phyloP scores from a whole-genome alignment of 2,888 invertebrate genomes.

The Coelinius sp. region DNA sequence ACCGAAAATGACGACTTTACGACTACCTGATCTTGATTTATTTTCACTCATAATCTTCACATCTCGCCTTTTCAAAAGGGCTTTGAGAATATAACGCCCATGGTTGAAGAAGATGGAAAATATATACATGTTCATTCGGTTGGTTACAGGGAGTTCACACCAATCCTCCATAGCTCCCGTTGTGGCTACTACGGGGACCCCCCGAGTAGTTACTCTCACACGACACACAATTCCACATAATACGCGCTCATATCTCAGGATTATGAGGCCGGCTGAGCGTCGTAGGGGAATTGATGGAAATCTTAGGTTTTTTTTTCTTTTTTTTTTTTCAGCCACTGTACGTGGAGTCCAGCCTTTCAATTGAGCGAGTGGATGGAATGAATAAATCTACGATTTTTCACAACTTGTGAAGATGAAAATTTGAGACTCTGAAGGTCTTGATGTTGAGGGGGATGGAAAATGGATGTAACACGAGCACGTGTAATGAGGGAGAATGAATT shows the following conservation, averaged over 20 bases:
- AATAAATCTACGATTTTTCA: background rate
- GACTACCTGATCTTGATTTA: slow-evolving; percentile 36
- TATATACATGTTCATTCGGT: slow-evolving; percentile 54
- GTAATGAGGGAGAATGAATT: slow-evolving; percentile 15
- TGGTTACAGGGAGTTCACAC: slow-evolving; percentile 58
- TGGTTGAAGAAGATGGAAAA: slow-evolving; percentile 21
- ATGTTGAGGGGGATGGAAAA: background rate
- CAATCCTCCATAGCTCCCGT: slow-evolving; percentile 46
- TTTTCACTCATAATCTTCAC: slow-evolving; percentile 34
- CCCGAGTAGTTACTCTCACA: slow-evolving; percentile 51
- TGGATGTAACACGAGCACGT: slow-evolving; percentile 15
- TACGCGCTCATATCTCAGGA: slow-evolving; percentile 70
- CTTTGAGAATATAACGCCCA: slow-evolving; percentile 10
- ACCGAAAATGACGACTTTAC: slow-evolving; percentile 18
- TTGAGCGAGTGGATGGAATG: background rate
- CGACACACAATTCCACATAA: slow-evolving; percentile 65
- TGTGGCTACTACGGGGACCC: slow-evolving; percentile 50
- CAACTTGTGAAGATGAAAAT: background rate
- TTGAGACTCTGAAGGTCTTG: background rate
- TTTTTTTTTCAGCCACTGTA: background rate
- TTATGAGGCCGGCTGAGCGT: slow-evolving; percentile 58
- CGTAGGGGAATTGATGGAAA: slow-evolving; percentile 38
- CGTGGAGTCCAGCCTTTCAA: slow-evolving; percentile 1
- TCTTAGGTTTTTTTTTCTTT: no score
- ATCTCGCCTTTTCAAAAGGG: slow-evolving; percentile 18